Percentiles rank a stretch among this genome's conserved stretches.
phyloP scores from a whole-genome alignment of 2,797 vertebrate species.

The Esox lucius region DNA sequence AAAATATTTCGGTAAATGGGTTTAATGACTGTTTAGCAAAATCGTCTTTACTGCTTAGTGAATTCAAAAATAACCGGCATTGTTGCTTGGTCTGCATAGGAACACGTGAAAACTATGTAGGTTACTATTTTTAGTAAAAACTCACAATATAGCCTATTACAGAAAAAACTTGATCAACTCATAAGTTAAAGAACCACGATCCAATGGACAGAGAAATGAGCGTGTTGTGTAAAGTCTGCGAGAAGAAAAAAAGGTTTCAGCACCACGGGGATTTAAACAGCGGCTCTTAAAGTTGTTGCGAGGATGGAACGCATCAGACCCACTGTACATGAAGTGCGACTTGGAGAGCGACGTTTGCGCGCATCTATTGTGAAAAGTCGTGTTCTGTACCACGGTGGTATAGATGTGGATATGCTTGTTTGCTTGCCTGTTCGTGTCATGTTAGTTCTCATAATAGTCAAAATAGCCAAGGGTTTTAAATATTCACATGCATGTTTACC shows the following conservation, averaged over 20 bases:
- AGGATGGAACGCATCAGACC: too few relatives aligned
- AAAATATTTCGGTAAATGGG: background rate
- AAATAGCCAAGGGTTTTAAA: too few relatives aligned
- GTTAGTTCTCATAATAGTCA: background rate
- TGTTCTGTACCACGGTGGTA: background rate
- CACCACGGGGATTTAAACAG: conserved; percentile 41
- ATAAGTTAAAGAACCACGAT: background rate
- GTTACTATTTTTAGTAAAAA: background rate
- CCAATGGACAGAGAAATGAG: background rate
- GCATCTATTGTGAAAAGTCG: background rate
- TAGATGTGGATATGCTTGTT: background rate
- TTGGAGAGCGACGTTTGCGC: conserved; percentile 25
- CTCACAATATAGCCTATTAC: background rate
- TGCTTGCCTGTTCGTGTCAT: background rate
- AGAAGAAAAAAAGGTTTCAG: conserved; percentile 36
- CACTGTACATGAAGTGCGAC: background rate
- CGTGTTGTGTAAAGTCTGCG: background rate
- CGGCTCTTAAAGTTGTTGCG: conserved; percentile 18
- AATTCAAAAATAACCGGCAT: background rate
- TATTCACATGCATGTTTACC: too few relatives aligned
- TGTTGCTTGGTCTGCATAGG: background rate
- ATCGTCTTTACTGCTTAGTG: background rate
- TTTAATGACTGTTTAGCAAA: background rate
- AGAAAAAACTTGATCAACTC: background rate
- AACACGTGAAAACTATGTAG: background rate